These are phyloP conservation scores for Pavo muticus DNA, from an alignment of 2,113 vertebrate genomes.

Conservation along the genomic window DNA sequence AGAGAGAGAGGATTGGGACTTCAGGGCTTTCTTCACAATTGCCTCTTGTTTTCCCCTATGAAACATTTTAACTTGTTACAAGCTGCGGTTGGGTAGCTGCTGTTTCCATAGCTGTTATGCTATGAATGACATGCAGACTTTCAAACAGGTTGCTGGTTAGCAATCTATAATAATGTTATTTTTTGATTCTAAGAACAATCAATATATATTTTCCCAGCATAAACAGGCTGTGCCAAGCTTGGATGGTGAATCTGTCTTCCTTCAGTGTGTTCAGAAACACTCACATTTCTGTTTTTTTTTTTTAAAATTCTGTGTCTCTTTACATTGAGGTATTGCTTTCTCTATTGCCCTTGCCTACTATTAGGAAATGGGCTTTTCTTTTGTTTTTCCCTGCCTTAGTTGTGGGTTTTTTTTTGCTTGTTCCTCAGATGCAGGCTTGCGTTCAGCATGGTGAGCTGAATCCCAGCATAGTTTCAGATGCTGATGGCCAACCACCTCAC, in stretches of 20 bases:
- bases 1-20: not conserved
- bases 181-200: conserved; percentile 11
- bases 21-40: not conserved
- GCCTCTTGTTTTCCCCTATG: rapidly evolving
- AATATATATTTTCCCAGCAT: conserved; percentile 58
- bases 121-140: not conserved
- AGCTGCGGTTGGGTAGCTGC: not conserved
- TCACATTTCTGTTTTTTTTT: not conserved
- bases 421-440: not conserved
- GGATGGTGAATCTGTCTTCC: conserved; percentile 28
- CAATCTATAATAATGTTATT: conserved; percentile 33
- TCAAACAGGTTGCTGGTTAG: conserved; percentile 4
- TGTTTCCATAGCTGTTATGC: conserved; percentile 13
- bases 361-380: not conserved
- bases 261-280: conserved; percentile 4
- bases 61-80: not conserved
- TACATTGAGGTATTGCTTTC: not conserved
- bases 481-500: not conserved
- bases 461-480: not conserved
- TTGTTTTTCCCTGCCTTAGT: not conserved
- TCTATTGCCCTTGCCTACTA: not conserved
- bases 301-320: not conserved
- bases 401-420: not conserved
- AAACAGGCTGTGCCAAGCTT: conserved; percentile 22
- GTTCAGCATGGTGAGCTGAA: not conserved